Evolutionary conservation across 2,888 invertebrate genomes (phyloP).

Genomic region (Barypeithes pellucidus): DNA sequence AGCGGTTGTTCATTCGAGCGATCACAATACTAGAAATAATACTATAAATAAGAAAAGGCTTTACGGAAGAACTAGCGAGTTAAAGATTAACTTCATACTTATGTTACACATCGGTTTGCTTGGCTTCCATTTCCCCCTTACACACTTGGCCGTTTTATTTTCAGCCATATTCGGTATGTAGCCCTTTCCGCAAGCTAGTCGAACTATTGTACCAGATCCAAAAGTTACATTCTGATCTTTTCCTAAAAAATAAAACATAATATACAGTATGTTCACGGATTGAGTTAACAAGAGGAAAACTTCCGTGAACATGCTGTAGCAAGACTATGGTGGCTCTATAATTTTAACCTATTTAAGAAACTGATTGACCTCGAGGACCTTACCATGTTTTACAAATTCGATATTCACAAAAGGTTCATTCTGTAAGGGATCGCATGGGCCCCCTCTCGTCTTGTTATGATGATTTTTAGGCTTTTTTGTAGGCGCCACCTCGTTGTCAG

Average conservation of each 20-base stretch:
- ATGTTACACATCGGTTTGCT: slow-evolving; percentile 86
- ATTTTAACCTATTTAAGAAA: too few species aligned
- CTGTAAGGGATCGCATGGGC: slow-evolving; percentile 80
- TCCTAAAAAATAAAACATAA: slow-evolving; percentile 32
- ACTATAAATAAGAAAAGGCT: too few species aligned
- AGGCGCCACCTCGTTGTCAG: slow-evolving; percentile 58
- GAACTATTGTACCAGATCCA: slow-evolving; percentile 84
- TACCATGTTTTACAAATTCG: slow-evolving; percentile 80
- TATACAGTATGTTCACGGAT: not conserved
- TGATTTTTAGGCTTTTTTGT: slow-evolving; percentile 62
- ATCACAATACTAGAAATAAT: too few species aligned
- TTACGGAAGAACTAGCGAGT: too few species aligned
- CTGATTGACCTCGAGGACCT: not conserved
- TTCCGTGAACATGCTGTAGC: too few species aligned
- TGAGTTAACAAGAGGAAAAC: too few species aligned
- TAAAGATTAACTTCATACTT: slow-evolving; percentile 77
- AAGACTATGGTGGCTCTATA: too few species aligned
- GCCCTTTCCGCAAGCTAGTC: slow-evolving; percentile 84
- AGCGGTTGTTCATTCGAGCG: too few species aligned
- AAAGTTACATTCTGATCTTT: slow-evolving; percentile 81
- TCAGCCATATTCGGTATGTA: slow-evolving; percentile 82
- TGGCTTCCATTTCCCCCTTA: slow-evolving; percentile 89
- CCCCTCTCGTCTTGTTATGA: slow-evolving; percentile 67
- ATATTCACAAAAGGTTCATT: slow-evolving; percentile 80
- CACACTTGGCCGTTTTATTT: slow-evolving; percentile 86